Conservation (phyloP, 2,797 vertebrate genomes). For the Eulemur mongoz region DNA sequence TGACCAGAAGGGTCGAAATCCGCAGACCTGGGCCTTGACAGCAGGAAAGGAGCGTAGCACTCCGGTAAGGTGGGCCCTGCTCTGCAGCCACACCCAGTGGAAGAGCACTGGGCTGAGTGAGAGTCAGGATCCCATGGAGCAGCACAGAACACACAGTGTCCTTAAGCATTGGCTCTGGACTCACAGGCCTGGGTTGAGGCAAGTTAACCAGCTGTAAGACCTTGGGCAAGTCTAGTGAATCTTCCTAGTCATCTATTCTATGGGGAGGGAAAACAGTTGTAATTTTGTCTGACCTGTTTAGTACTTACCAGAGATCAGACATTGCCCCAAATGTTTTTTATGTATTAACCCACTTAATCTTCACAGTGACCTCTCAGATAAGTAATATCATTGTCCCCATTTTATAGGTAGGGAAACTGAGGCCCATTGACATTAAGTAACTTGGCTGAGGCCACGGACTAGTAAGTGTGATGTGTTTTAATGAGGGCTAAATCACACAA, state of each 20-base stretch:
- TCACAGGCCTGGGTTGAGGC: neutral
- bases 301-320: neutral
- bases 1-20: slow-evolving; percentile 85
- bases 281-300: neutral
- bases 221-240: neutral
- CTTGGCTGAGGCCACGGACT: neutral
- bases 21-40: slow-evolving; percentile 87
- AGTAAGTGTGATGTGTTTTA: neutral
- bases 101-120: neutral
- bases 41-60: slow-evolving; percentile 84
- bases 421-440: neutral
- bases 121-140: neutral
- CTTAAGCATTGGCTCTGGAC: neutral
- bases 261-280: neutral
- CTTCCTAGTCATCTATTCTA: neutral
- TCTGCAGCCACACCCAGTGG: neutral
- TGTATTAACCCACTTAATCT: neutral
- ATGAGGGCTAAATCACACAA: neutral
- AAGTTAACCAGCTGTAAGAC: neutral
- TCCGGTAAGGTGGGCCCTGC: slow-evolving; percentile 76
- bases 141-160: neutral
- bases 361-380: neutral
- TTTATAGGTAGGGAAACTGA: neutral
- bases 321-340: neutral
- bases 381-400: neutral